Base-by-base conservation (phyloP, 2,113 vertebrate genomes). In the Arizona elegans region DNA sequence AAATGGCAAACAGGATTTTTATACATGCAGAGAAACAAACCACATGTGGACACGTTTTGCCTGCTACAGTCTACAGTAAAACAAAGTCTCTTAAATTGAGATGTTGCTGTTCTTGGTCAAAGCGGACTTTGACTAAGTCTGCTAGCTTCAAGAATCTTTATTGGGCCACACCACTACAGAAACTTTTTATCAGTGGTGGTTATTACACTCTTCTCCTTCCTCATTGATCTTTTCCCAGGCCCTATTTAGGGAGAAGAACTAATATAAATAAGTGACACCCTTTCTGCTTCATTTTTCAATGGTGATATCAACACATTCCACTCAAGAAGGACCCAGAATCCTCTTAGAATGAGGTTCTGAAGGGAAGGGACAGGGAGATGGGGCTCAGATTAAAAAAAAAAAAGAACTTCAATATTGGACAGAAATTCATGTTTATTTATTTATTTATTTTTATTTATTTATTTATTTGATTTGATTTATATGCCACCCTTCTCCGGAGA, bases 141-240 rank as follows among this genome's bases (percentile, higher is more conserved):
- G 93, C 86, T 52, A 90, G 47, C 81, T 93, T 93, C 89, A 93
- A 95, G 92, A 95, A 93, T 38, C 29, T 92, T 89, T 43, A 62
- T 33, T 91, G 86, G 89, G 10, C 81, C 93, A 94, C 93, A 97
- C 95, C 87, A 95, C 86, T 85, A 94, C 90, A 89, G 93, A 95
- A 93, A 94, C 94, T 38, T 81, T 81, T 38, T 81, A 33, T 19
- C 33, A 38, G 7, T 38, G 70, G 15, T 19, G 17, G 33, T 38
- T 81, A 21, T 38, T 38, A 13, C 33, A 81, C 70, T 38, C 29
- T 15, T 75, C 65, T 70, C 59, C 24, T 70, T 70, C 29, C 65
- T 2, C 65, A 33, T 7, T 75, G 65, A 75, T 17, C 65, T 75
- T 75, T 75, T 38, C 15, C n/a, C 70, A 81, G n/a, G 17, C 7